Evolutionary conservation across 2,113 vertebrate genomes (phyloP), one percentile per base, ranked within the genome.

Genomic region (Caranx ignobilis): DNA sequence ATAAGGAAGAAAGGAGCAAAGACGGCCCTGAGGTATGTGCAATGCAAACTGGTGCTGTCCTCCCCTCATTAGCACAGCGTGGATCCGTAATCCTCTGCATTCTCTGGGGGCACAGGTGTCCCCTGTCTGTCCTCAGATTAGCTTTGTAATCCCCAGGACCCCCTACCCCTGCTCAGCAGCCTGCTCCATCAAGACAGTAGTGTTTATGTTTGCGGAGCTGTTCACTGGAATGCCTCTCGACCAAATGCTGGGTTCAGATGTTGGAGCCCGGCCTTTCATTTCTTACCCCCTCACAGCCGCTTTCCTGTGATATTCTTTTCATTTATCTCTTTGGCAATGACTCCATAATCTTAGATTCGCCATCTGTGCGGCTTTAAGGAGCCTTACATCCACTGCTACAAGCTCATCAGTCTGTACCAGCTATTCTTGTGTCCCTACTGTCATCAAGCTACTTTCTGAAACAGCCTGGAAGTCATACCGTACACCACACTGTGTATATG

Each of bases 91-190:
- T 95, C 94, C 91, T 62, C 26, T 55, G 77, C 82, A 63, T 88
- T 89, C 83, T 85, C 87, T 72, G 84, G 91, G 89, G 87, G 89
- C 89, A 88, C 94, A 95, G 94, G 93, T 95, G 94, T 93, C 94
- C 91, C 79, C 87, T 41, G 92, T 94, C 92, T 94, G 93, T 87
- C 87, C 89, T 71, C 79, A 93, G 94, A 95, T 95, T 95, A 96
- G 41, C 32, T 84, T 68, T 87, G 84, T 95, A 95, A 95, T 95
- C 93, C 91, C 54, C 74, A 21, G 65, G 81, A 81, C 90, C 88
- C 87, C 84, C 86, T 39, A 32, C 84, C 78, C 62, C 8, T 26
- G 55, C 80, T 78, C 84, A 85, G 80, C 85, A 69, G 68, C 85
- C 72, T 39, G 68, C 81, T 80, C 86, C 79, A 52, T 50, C 37